These are phyloP conservation scores for Vultur gryphus DNA, from an alignment of 2,797 vertebrate species.

Conservation along the genomic window DNA sequence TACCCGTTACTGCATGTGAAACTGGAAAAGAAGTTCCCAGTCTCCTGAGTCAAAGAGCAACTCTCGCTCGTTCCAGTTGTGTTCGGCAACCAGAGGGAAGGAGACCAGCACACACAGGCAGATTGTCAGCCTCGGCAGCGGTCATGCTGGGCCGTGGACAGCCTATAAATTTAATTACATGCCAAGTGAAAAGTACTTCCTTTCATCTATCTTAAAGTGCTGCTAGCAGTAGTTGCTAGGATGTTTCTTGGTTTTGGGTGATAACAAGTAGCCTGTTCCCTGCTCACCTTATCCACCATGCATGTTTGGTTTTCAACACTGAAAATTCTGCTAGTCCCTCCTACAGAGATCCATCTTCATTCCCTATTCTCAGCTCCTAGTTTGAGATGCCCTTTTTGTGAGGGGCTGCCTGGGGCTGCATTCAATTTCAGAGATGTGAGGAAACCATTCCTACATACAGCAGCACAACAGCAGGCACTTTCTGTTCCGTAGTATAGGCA, in stretches of 20 bases:
- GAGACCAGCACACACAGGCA: too few relatives aligned
- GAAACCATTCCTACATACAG: not conserved
- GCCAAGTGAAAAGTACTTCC: not conserved
- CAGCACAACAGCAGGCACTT: not conserved
- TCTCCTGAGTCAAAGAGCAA: not conserved
- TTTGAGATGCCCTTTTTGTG: not conserved
- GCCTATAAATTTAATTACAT: not conserved
- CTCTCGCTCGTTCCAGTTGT: not conserved
- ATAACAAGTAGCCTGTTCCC: not conserved
- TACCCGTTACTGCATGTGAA: not conserved
- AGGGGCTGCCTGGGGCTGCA: not conserved
- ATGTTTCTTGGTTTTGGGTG: not conserved
- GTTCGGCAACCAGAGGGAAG: not conserved
- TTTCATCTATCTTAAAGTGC: not conserved
- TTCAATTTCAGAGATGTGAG: not conserved
- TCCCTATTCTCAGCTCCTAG: not conserved
- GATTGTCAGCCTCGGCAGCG: not conserved
- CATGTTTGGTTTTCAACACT: not conserved
- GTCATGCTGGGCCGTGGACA: too few relatives aligned
- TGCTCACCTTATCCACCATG: not conserved
- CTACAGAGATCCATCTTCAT: not conserved
- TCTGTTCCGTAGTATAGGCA: not conserved
- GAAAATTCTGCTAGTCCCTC: not conserved
- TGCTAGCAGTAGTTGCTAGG: not conserved
- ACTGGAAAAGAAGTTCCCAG: not conserved